Base-by-base conservation (phyloP, 1,140 invertebrate genomes). In the Thaumatotibia leucotreta region DNA sequence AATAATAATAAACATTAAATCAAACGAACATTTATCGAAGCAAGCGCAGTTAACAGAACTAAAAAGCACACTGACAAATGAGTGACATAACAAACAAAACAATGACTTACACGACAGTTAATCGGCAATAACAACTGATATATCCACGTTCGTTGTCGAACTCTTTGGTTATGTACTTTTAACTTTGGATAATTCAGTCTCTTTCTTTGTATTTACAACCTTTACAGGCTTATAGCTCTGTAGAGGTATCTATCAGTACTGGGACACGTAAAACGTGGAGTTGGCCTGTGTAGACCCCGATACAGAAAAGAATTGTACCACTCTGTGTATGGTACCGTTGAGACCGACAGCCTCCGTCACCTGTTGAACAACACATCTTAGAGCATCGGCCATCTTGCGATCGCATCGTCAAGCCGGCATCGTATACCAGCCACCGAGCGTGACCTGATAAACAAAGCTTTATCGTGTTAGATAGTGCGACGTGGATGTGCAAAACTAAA, bases 201-300 rank as follows among this genome's bases (percentile, higher is more conserved):
- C 76, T 87, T 87, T 86, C 81, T 79, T 82, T 85, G 61, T 74
- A 91, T 91, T 72, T 91, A 91, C 88, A 91, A 82, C 79, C 80
- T 77, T 70, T 79, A 80, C 66, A 61, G 74, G 81, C 73, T 66
- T 68, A 71, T 72, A 67, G 65, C 68, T 77, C 68, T 31, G 77
- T 75, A 80, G 76, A 76, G 67, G 68, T 72, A 45, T 63, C 72
- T 82, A 89, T 92, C 88, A 92, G 86, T 91, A 92, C 81, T 93
- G 92, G 75, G 91, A 92, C 74, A 93, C 92, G 87, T 93, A 93
- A 92, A 93, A 93, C 83, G 92, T 93, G 77, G 92, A 92, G 64
- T 89, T 92, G 90, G 91, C 92, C 84, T 92, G 89, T 71, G 91
- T 88, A 73, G 91, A 91, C 89, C 92, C 92, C 83, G 92, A 88